Evolutionary conservation across 2,797 vertebrate genomes (phyloP).

Genomic region (Sandelia bainsii): DNA sequence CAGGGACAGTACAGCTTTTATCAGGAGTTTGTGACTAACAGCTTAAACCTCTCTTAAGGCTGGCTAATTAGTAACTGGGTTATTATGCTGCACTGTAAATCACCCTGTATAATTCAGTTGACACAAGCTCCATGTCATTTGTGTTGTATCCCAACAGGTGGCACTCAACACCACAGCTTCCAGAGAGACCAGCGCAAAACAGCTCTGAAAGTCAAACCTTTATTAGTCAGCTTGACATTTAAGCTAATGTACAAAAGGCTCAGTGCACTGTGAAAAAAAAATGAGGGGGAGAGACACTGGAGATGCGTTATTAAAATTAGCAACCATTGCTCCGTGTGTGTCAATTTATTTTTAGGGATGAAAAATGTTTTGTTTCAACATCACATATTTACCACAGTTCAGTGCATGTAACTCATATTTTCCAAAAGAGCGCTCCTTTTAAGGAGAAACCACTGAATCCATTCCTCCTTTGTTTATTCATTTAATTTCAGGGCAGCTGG

Average conservation of each 20-base stretch:
- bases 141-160: constrained; percentile 68
- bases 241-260: constrained; percentile 32
- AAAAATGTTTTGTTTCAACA: constrained; percentile 42
- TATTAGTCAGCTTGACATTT: constrained; percentile 51
- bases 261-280: constrained; percentile 9
- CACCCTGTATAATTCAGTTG: constrained; percentile 16
- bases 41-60: constrained; percentile 1
- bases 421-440: constrained; percentile 54
- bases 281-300: neutral
- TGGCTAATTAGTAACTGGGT: constrained; percentile 44
- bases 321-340: constrained; percentile 27
- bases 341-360: constrained; percentile 46
- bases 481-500: constrained; percentile 57
- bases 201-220: constrained; percentile 32
- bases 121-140: constrained; percentile 25
- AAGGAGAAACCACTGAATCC: constrained; percentile 50
- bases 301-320: constrained; percentile 33
- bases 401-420: constrained; percentile 54
- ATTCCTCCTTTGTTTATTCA: constrained; percentile 56
- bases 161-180: constrained; percentile 59
- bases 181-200: neutral
- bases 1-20: neutral
- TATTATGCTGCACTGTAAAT: constrained; percentile 32
- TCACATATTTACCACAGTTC: constrained; percentile 43
- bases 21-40: constrained; percentile 22